Base-by-base conservation (phyloP, 2,888 invertebrate species). In the Mimumesa dahlbomi region DNA sequence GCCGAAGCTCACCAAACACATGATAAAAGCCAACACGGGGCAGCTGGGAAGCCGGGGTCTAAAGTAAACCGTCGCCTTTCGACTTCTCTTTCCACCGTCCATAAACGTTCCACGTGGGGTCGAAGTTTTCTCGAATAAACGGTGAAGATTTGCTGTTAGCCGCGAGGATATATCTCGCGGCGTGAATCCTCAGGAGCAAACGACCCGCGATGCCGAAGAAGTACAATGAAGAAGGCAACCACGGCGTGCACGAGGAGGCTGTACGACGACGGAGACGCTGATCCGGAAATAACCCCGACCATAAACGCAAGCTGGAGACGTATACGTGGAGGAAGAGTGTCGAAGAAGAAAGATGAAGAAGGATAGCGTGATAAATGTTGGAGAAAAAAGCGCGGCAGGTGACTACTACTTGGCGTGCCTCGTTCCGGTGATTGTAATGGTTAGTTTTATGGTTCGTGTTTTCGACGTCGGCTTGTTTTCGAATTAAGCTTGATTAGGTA, bases 281-380 rank as follows among this genome's bases (percentile, higher is more conserved):
- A 82, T 82, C 80, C 81, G 82, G 83, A 84, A 84, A 84, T 84
- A 84, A 79, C 81, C 62, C 42, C 45, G 52, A 66, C 63, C 75
- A 76, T 81, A 83, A 83, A 74, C 68, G 73, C 53, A 18, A 66
- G 54, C 65, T 73, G 73, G 70, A 73, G 70, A 73, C 56, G 66
- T 70, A 57, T 61, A 36, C 54, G 67, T 42, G 63, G 11, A 62
- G 59, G 71, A 65, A 66, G 58, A 63, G 50, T 40, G 52, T 62
- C 50, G 73, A 63, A 50, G 38, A 59, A 59, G 61, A 22, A 34
- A 18, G 38, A 52, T 49, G 54, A 36, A 38, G 45, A 52, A 34
- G 21, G 53, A 52, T 36, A 25, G 42, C 46, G 43, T 61, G 62
- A 59, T 49, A 53, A 48, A 13, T 22, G 59, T 68, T 63, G n/a